Evolutionary conservation across 1,140 invertebrate species (phyloP), one percentile per base, ranked within the genome.

Genomic region (Agrilus planipennis): DNA sequence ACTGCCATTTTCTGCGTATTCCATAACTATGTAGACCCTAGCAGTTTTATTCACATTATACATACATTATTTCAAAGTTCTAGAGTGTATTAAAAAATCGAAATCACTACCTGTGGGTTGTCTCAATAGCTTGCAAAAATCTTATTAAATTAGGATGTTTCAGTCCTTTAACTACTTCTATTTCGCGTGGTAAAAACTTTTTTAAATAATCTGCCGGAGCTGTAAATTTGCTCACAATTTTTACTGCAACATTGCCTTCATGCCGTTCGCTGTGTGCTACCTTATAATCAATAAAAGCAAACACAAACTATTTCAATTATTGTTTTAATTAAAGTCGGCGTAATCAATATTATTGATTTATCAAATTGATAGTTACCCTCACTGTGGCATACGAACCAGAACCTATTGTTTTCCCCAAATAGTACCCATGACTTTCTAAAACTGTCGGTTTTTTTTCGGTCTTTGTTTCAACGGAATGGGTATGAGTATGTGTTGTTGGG

Each of bases 151-250:
- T 81, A 19, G 79, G 73, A 67, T 89, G 85, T 49, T 76, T 76
- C 16, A 90, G 56, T 15, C 80, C 77, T 65, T 81, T 84, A 0
- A 86, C 79, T 5, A 86, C 77, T 58, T 86, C 81, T 28, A 89
- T 83, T 70, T 89, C 86, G 39, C 86, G 70, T 0, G 85, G 84
- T n/a, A 89, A 61, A 63, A 89, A 90, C 67, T 85, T 89, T 45
- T 74, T 75, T 4, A 88, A 62, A 57, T 84, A 89, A 57, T 89
- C 84, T n/a, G 73, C 64, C 1, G 84, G 81, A 1, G 84, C 81
- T 60, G 81, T 80, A 47, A 78, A 76, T 63, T 88, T 89, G 16
- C 81, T 84, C 28, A 90, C 79, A 36, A 89, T 89, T 73, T 90
- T 90, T 21, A 89, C 72, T n/a, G 86, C 87, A 17, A 90, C 84